Evolutionary conservation across 2,113 vertebrate species (phyloP).

Genomic region (Brachionichthys hirsutus): DNA sequence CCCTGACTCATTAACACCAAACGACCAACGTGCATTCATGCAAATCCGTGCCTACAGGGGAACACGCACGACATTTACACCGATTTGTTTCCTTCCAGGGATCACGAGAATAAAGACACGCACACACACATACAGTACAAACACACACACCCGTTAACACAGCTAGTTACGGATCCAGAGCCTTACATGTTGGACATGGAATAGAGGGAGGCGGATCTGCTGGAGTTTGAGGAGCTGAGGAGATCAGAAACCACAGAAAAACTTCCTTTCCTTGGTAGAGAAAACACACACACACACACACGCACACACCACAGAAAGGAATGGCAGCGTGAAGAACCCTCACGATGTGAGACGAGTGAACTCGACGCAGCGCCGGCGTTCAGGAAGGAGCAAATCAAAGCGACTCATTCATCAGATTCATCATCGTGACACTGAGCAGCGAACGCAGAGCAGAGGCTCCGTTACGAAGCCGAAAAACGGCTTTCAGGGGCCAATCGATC

Average conservation of each 20-base stretch:
- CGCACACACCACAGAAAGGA: slow-evolving; percentile 12
- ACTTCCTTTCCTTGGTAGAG: slow-evolving; percentile 81
- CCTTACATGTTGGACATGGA: slow-evolving; percentile 84
- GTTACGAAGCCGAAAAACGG: too few species aligned
- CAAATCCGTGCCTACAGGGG: slow-evolving; percentile 49
- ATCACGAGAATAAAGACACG: slow-evolving; percentile 10
- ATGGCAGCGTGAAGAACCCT: slow-evolving; percentile 3
- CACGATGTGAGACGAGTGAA: slow-evolving; percentile 1
- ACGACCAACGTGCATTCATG: slow-evolving; percentile 49
- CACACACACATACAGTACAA: slow-evolving; percentile 4
- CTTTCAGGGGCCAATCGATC: too few species aligned
- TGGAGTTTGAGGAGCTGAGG: slow-evolving; percentile 79
- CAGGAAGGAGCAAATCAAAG: slow-evolving; percentile 18
- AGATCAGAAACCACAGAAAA: slow-evolving; percentile 81
- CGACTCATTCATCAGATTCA: background rate
- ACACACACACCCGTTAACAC: slow-evolving; percentile 26
- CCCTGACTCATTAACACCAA: slow-evolving; percentile 10
- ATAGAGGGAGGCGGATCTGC: slow-evolving; percentile 82
- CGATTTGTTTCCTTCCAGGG: slow-evolving; percentile 14
- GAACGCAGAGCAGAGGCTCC: too few species aligned
- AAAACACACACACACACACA: slow-evolving; percentile 65
- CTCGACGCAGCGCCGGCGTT: slow-evolving; percentile 51
- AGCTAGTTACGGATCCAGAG: slow-evolving; percentile 64
- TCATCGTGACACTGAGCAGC: too few species aligned
- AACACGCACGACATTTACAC: slow-evolving; percentile 4